These are phyloP conservation scores for Deilephila porcellus DNA, from an alignment of 2,888 invertebrate genomes.

Conservation along the genomic window DNA sequence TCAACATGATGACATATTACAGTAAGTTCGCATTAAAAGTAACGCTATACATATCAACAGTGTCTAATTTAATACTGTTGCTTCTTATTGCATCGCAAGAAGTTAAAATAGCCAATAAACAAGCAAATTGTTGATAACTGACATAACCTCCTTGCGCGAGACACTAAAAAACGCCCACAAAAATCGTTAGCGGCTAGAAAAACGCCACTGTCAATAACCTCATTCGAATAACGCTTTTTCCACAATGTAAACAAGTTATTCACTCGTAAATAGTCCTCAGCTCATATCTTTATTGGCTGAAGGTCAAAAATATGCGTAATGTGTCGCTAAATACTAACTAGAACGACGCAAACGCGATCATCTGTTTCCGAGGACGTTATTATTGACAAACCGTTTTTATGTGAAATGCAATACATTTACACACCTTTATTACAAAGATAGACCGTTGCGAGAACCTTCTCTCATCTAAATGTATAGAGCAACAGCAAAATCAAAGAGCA, in stretches of 20 bases:
- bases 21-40: neutral
- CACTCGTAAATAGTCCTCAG: slow-evolving; percentile 33
- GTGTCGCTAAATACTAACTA: slow-evolving; percentile 53
- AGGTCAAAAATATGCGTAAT: slow-evolving; percentile 52
- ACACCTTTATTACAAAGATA: slow-evolving; percentile 42
- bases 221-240: slow-evolving; percentile 55
- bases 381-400: slow-evolving; percentile 51
- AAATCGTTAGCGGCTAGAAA: slow-evolving; percentile 26
- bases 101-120: slow-evolving; percentile 1
- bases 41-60: neutral
- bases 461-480: slow-evolving; percentile 60
- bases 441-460: slow-evolving; percentile 69
- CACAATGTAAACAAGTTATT: slow-evolving; percentile 37
- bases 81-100: neutral
- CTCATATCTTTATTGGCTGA: slow-evolving; percentile 32
- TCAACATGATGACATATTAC: neutral
- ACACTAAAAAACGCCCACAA: slow-evolving; percentile 19
- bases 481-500: slow-evolving; percentile 64
- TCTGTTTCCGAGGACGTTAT: slow-evolving; percentile 56
- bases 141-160: slow-evolving; percentile 14
- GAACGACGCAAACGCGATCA: slow-evolving; percentile 68
- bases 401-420: slow-evolving; percentile 33
- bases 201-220: slow-evolving; percentile 51
- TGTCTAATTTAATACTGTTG: neutral
- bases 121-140: slow-evolving; percentile 18